phyloP scores from a whole-genome alignment of 2,888 invertebrate species.

The Cancer borealis region DNA sequence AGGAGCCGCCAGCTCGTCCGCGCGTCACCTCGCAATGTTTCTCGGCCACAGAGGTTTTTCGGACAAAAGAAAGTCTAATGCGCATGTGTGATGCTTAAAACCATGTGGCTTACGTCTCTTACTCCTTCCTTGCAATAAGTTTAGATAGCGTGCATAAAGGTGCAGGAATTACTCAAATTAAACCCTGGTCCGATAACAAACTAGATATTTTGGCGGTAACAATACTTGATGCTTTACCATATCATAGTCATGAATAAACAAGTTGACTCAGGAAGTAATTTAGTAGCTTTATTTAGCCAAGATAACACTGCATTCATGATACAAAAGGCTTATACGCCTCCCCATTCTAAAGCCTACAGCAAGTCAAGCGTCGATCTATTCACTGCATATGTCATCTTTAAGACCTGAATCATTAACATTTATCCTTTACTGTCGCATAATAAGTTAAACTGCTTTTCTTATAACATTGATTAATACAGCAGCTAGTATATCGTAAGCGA shows the following conservation, averaged over 20 bases:
- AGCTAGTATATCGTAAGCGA: neutral
- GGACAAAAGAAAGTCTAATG: constrained; percentile 69
- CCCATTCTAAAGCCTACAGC: neutral
- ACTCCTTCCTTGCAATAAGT: constrained; percentile 48
- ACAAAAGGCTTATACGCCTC: constrained; percentile 46
- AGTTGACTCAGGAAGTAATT: neutral
- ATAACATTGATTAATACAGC: neutral
- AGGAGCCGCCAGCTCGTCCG: constrained; percentile 42
- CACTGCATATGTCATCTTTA: constrained; percentile 50
- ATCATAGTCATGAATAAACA: neutral
- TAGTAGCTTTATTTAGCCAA: neutral
- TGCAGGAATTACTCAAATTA: neutral
- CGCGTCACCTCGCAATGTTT: constrained; percentile 57
- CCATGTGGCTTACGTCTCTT: constrained; percentile 60
- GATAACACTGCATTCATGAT: constrained; percentile 5
- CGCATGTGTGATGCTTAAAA: constrained; percentile 52
- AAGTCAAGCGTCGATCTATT: constrained; percentile 28
- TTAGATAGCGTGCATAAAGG: constrained; percentile 49
- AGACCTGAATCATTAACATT: constrained; percentile 37
- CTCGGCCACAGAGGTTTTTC: constrained; percentile 63
- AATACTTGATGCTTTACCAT: neutral
- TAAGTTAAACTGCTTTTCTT: neutral
- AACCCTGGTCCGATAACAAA: neutral
- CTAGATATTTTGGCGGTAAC: neutral
- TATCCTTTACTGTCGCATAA: neutral